Conservation (phyloP, 2,113 vertebrate species). For the Myotis yumanensis region DNA sequence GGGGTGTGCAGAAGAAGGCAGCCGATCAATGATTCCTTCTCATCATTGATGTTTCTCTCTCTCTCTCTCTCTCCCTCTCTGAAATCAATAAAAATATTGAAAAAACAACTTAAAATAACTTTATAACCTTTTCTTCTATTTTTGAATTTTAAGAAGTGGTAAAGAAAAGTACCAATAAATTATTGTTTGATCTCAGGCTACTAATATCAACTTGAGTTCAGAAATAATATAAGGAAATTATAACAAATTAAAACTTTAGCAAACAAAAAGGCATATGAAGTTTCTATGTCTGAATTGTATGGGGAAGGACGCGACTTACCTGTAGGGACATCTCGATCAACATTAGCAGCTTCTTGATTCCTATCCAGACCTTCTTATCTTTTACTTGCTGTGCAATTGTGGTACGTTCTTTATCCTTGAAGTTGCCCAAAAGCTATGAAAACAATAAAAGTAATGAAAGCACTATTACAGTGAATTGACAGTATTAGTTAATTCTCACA, state of each 20-base stretch:
- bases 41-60: too few relatives aligned
- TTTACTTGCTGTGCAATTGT: conserved; percentile 91
- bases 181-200: background rate
- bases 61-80: too few relatives aligned
- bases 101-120: background rate
- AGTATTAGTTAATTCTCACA: background rate
- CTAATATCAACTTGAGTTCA: background rate
- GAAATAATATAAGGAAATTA: background rate
- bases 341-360: conserved; percentile 98
- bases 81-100: too few relatives aligned
- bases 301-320: conserved; percentile 82
- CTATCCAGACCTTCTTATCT: conserved; percentile 89
- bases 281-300: background rate
- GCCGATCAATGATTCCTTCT: too few relatives aligned
- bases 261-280: background rate
- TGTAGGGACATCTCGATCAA: conserved; percentile 97
- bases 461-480: background rate
- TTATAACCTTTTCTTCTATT: conserved; percentile 14
- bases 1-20: too few relatives aligned
- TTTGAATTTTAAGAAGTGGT: conserved; percentile 18
- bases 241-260: conserved; percentile 1
- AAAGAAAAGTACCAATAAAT: background rate
- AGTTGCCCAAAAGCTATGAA: conserved; percentile 92
- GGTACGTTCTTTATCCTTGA: conserved; percentile 92
- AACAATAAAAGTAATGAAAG: conserved; percentile 44